Evolutionary conservation across 1,140 invertebrate species (phyloP), one percentile per base, ranked within the genome.

Genomic region (Zelostemma sp.): DNA sequence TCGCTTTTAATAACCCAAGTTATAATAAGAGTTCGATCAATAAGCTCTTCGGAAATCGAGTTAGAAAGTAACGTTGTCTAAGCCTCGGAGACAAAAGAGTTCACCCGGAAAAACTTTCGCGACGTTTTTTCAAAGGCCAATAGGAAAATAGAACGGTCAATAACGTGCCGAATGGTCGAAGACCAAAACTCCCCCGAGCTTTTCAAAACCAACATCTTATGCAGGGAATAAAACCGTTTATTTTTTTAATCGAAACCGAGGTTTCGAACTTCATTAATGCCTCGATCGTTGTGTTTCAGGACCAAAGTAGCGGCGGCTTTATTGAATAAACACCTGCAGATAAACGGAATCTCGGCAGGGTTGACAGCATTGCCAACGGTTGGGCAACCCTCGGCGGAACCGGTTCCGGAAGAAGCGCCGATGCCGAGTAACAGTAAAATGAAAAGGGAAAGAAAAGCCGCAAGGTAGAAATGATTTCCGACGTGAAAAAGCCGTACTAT

Each of bases 271-370:
- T 18, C 21, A 56, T 60, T 56, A 58, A 56, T 12, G 51, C 4
- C 35, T 38, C 14, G 16, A 40, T 40, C 14, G n/a, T 43, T 43
- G 4, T 75, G 61, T 83, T 81, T 28, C 69, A 94, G 93, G 87
- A 94, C 92, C 76, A 94, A 94, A 88, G 93, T 94, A 43, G 93
- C 93, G 15, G 92, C 93, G 0, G 88, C 93, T 11, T 87, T 95
- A 5, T 86, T 95, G 63, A 93, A 94, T 86, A 94, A 94, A 81
- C 93, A 95, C 79, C 88, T 95, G 21, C 93, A 94, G 80, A 94
- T 95, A 81, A 95, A 93, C 83, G 93, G 93, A 18, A 93, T 94
- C 66, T 90, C 91, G 19, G 89, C 92, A 48, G 91, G 91, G n/a
- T 72, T 90, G 53, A 85, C 87, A 9, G 81, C 86, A 14, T 80